phyloP scores from a whole-genome alignment of 1,140 invertebrate genomes.

The Hyles vespertilio region DNA sequence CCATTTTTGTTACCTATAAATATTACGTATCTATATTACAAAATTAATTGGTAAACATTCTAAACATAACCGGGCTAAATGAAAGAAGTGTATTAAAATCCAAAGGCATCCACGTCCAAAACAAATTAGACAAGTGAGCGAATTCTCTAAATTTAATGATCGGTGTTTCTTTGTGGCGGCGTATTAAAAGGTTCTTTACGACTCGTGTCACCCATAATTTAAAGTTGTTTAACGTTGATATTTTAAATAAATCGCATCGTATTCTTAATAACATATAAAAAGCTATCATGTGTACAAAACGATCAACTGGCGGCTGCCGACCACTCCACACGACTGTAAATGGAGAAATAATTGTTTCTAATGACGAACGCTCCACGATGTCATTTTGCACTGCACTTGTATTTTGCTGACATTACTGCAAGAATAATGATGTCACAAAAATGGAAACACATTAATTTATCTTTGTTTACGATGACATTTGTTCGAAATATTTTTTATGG shows the following conservation, averaged over 20 bases:
- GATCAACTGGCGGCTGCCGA: slow-evolving; percentile 41
- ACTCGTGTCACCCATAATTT: slow-evolving; percentile 42
- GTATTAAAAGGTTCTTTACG: slow-evolving; percentile 24
- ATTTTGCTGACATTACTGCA: slow-evolving; percentile 45
- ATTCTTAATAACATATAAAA: slow-evolving; percentile 51
- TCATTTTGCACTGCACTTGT: slow-evolving; percentile 57
- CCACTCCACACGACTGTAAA: slow-evolving; percentile 51
- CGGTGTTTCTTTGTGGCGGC: slow-evolving; percentile 13
- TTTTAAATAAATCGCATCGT: slow-evolving; percentile 30
- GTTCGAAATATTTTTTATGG: too few species aligned
- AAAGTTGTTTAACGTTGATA: slow-evolving; percentile 31
- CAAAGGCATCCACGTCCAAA: slow-evolving; percentile 1
- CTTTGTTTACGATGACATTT: slow-evolving; percentile 9
- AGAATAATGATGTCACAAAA: slow-evolving; percentile 53
- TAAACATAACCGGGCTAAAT: too few species aligned
- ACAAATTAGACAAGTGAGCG: slow-evolving; percentile 12
- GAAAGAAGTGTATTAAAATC: too few species aligned
- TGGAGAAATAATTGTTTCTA: slow-evolving; percentile 70
- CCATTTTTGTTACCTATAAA: too few species aligned
- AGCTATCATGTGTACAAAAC: slow-evolving; percentile 56
- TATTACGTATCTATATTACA: too few species aligned
- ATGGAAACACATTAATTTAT: slow-evolving; percentile 23
- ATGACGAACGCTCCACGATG: slow-evolving; percentile 54
- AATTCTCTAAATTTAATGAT: slow-evolving; percentile 37
- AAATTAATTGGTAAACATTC: too few species aligned